Evolutionary conservation across 1,140 invertebrate species (phyloP), one percentile per base, ranked within the genome.

Genomic region (Solenopsis fugax): DNA sequence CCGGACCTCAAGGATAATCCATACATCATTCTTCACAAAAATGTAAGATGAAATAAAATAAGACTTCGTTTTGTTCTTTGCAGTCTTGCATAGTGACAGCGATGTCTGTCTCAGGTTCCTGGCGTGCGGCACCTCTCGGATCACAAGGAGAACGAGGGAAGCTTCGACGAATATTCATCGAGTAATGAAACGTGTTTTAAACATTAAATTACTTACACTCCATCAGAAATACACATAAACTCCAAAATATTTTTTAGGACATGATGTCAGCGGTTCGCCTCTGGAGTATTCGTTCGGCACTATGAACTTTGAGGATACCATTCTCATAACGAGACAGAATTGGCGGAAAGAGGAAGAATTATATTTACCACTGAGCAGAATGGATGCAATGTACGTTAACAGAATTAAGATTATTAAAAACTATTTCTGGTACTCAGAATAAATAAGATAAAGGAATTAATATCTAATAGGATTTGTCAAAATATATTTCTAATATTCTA

Each of bases 301-400:
- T 89, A 78, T 29, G 81, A 87, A 62, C 91, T 91, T 93, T 4
- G 90, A 93, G n/a, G 71, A 92, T 37, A 91, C 91, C 0, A 48
- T 90, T 7, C 60, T 89, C 16, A 54, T 78, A 7, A 2, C 62
- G 13, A 91, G 80, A 76, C 89, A 85, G 64, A 88, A 90, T 84
- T 94, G 93, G 93, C 67, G 45, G 29, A 89, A 86, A 69, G 76
- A 88, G 18, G 94, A 94, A 81, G 93, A 94, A 76, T 67, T 52
- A 24, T 91, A 91, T 85, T 24, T 89, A 21, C 92, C 91, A 50
- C 52, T 94, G 37, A 76, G 50, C 13, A 91, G 64, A 76, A 85
- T 50, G 10, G 75, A 91, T 64, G 93, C 93, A 86, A 87, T 87
- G 93, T 93, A 73, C 72, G 71, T n/a, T 29, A 29, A 67, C 2